Conservation (phyloP, 30 jellyfish, hydroid and myxozoan genomes). For the Morbakka virulenta region DNA sequence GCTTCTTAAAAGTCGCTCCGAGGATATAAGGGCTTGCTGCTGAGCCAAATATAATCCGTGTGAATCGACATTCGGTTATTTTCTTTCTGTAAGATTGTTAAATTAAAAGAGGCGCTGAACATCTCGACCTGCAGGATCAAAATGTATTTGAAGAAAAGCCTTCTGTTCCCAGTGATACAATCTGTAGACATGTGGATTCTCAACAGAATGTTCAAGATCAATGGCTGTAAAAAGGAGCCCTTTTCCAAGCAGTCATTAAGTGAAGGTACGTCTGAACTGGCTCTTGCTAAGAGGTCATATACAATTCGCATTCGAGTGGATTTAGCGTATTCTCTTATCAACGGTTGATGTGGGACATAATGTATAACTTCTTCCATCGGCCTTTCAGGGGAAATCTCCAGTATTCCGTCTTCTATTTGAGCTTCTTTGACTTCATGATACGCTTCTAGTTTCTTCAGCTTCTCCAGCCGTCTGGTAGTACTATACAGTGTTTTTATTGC, state of each 20-base stretch:
- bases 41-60: conserved; percentile 48
- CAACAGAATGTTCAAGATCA: conserved; percentile 38
- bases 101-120: conserved; percentile 37
- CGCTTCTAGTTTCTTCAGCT: too few species aligned
- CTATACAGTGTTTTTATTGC: conserved; percentile 27
- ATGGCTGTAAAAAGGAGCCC: too few species aligned
- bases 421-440: conserved; percentile 50
- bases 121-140: conserved; percentile 58
- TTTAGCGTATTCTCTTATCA: conserved; percentile 54
- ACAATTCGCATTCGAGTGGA: conserved; percentile 49
- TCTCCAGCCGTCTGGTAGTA: conserved; percentile 46
- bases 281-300: conserved; percentile 41
- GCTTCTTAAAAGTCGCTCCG: too few species aligned
- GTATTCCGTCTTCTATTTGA: too few species aligned
- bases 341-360: conserved; percentile 52
- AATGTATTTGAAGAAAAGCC: conserved; percentile 40
- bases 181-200: conserved; percentile 46
- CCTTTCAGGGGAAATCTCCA: conserved; percentile 33
- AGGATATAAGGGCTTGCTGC: too few species aligned
- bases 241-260: conserved; percentile 5
- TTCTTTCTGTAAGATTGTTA: conserved; percentile 33
- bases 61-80: conserved; percentile 40
- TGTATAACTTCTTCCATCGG: conserved; percentile 30
- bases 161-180: conserved; percentile 51
- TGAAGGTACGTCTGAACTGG: conserved; percentile 15